Percentiles rank a stretch among this genome's conserved stretches.
Conservation (phyloP, 2,113 vertebrate genomes). For the Ptychochromis oligacanthus region DNA sequence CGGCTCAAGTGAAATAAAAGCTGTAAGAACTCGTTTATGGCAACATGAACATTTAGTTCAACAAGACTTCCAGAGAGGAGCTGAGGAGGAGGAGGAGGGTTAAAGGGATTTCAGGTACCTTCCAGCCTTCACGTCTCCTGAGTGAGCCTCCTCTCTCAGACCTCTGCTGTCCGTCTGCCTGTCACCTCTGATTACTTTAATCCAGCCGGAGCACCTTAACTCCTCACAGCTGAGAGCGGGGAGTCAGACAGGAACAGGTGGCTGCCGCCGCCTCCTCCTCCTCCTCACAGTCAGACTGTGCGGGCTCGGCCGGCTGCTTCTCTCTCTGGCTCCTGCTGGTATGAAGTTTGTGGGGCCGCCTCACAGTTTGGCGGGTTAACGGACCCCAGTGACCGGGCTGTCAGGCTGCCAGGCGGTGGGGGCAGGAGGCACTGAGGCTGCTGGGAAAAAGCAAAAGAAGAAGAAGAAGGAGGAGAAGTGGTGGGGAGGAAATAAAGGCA, state of each 20-base stretch:
- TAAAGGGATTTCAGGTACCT: too few species aligned
- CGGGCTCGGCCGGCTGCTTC: background rate
- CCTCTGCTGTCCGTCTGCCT: background rate
- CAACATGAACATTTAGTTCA: too few species aligned
- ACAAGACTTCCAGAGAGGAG: too few species aligned
- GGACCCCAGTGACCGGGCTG: constrained; percentile 12
- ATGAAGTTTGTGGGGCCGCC: background rate
- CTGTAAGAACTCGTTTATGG: too few species aligned
- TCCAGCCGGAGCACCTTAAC: constrained; percentile 58
- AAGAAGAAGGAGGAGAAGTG: background rate
- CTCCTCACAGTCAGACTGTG: background rate
- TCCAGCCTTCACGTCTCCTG: too few species aligned
- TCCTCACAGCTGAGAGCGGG: constrained; percentile 52
- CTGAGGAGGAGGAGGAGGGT: too few species aligned
- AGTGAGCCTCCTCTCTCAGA: too few species aligned
- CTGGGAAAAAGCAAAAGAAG: constrained; percentile 13
- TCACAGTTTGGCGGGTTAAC: background rate
- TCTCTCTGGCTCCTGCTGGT: background rate
- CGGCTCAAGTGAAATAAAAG: too few species aligned
- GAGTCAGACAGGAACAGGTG: constrained; percentile 61
- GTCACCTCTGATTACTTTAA: constrained; percentile 47
- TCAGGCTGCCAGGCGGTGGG: background rate
- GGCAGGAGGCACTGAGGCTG: background rate
- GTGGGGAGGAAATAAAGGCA: background rate
- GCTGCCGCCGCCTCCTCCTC: constrained; percentile 21